Evolutionary conservation across 2,797 vertebrate genomes (phyloP).

Genomic region (Bovichtus variegatus): DNA sequence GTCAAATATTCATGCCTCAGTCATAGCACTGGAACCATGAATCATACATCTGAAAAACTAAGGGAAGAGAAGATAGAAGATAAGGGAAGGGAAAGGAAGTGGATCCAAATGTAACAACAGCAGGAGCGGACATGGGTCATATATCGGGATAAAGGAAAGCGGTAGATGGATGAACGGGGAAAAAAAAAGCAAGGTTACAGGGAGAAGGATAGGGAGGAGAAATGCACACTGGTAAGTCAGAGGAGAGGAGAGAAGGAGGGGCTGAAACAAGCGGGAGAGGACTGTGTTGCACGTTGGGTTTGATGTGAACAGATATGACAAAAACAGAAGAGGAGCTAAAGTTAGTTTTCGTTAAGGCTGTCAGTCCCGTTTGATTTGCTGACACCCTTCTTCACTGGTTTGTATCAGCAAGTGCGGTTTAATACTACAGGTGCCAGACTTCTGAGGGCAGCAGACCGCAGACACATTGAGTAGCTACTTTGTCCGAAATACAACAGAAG

Average conservation of each 20-base stretch:
- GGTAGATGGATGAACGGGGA: constrained; percentile 17
- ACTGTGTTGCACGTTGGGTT: not conserved
- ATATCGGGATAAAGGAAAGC: constrained; percentile 13
- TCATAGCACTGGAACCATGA: constrained; percentile 64
- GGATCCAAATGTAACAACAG: constrained; percentile 47
- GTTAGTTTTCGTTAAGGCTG: not conserved
- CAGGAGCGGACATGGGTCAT: constrained; percentile 1
- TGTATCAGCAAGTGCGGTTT: not conserved
- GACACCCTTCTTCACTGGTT: not conserved
- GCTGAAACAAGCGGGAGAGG: not conserved
- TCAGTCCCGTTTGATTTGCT: not conserved
- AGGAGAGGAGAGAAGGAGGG: constrained; percentile 3
- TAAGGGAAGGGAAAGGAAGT: constrained; percentile 20
- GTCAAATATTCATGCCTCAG: constrained; percentile 78
- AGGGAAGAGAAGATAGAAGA: constrained; percentile 24
- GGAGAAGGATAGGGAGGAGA: not conserved
- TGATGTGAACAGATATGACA: not conserved
- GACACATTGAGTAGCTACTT: not conserved
- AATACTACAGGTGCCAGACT: not conserved
- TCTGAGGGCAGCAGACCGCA: too few species aligned
- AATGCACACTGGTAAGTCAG: not conserved
- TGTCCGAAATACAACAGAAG: not conserved
- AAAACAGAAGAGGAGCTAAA: not conserved
- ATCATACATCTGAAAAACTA: constrained; percentile 73
- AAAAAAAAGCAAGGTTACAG: constrained; percentile 15